Base-by-base conservation (phyloP, 2,888 invertebrate species). In the Heliconius ethilla region DNA sequence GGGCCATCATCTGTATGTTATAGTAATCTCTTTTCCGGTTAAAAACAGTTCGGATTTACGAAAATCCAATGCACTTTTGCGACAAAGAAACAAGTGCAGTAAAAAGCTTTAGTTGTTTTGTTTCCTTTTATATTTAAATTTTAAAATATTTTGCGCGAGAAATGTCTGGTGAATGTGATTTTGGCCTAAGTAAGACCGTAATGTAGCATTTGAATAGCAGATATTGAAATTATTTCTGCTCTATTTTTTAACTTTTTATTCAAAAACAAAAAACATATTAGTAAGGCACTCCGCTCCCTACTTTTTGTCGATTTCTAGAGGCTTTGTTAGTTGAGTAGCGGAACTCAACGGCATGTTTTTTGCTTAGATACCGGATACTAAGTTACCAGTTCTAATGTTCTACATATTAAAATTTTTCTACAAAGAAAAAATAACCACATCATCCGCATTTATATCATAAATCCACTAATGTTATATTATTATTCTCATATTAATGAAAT, bases 401-500 rank as follows among this genome's bases (percentile, higher is more conserved):
- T 40, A 40, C 11, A 11, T 40, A 40, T 11, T 40, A 18, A 5
- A 7, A 0, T 51, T 18, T 1, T 51, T 51, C 1, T 51, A 2
- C 18, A 18, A 0, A 2, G 3, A 18, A 7, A 18, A 18, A 51
- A 51, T 7, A 7, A 51, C 1, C 2, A 10, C 22, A 9, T 22
- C 22, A 55, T 18, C 9, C 55, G 22, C 18, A 59, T 7, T 59
- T n/a, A 59, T 59, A n/a, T n/a, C n/a, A 22, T n/a, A 59, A 59
- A 59, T n/a, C 10, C n/a, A 55, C 22, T 29, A n/a, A 63, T 25
- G 18, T 27, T 7, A 27, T 45, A 40, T 65, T 65, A 15, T 27
- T 18, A 74, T 63, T 63, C 63, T 65, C 3, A 40, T 72, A 59
- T 72, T 72, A 77, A 72, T 77, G 73, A 55, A 40, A 74, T 74